Evolutionary conservation across 2,888 invertebrate genomes (phyloP), one percentile per base, ranked within the genome.

Genomic region (Rhingia rostrata): DNA sequence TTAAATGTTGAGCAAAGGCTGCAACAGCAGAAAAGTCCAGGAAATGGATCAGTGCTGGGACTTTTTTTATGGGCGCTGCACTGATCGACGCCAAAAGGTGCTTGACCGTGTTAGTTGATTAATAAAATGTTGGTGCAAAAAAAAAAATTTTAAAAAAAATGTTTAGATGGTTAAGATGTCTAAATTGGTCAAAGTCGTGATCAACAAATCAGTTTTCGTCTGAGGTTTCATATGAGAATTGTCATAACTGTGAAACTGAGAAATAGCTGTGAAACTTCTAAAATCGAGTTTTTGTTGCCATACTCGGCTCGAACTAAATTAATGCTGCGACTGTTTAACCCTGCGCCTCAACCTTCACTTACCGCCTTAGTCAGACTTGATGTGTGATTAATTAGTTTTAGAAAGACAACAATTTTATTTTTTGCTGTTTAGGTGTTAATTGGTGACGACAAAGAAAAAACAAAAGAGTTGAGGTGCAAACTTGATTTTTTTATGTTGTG

Each of bases 21-120:
- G 12, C 41, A 41, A 69, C 49, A 9, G 7, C 0, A 49, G 10
- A 22, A 49, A 49, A 45, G 10, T 49, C 61, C 67, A 78, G 78
- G 82, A 83, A 83, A 83, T 73, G 58, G 51, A 78, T 61, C 73
- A 73, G 37, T 4, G 60, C 47, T 67, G 75, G 22, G 43, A 60
- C 58, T 64, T 30, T 64, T 30, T 58, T 63, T 56, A 64, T 49
- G 32, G n/a, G 41, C 10, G n/a, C 41, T 47, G 12, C 12, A 37
- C 56, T 22, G 22, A 14, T 41, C 12, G 43, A 39, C 45, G 49
- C 14, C 22, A 22, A 37, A 61, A 66, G 53, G 60, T 66, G 54
- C 9, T 56, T 47, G 66, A 72, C 77, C 72, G 58, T 49, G 45
- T 41, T 7, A n/a, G 35, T 43, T 47, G 67, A 33, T 35, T 51